Evolutionary conservation across 2,888 invertebrate genomes (phyloP).

Genomic region (Gastracanthus pulcherrimus): DNA sequence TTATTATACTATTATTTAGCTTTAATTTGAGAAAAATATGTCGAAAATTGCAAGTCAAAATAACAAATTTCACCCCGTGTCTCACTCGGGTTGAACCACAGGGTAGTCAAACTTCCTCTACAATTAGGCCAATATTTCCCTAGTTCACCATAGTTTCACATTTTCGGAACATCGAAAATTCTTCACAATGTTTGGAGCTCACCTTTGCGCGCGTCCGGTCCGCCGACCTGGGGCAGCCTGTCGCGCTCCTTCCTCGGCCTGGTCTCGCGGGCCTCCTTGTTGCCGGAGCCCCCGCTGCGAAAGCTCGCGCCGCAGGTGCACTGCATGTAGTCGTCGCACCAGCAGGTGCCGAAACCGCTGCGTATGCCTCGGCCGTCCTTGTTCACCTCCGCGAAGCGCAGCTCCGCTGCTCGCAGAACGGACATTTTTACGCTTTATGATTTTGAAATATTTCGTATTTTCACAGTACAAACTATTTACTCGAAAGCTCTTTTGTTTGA

Average conservation of each 20-base stretch:
- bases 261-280: conserved; percentile 57
- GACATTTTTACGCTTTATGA: no score
- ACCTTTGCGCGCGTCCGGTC: conserved; percentile 71
- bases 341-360: conserved; percentile 78
- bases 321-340: conserved; percentile 76
- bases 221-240: conserved; percentile 58
- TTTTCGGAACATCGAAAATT: neutral
- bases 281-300: conserved; percentile 52
- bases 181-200: neutral
- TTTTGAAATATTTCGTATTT: no score
- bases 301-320: conserved; percentile 77
- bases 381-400: conserved; percentile 75
- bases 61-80: no score
- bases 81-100: no score
- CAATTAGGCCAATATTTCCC: no score
- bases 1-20: no score
- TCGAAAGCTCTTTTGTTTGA: no score
- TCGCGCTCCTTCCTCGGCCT: conserved; percentile 62
- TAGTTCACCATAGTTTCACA: no score
- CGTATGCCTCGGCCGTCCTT: conserved; percentile 78
- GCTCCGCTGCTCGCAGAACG: conserved; percentile 69
- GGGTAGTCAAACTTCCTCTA: no score
- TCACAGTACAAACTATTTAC: no score
- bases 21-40: no score
- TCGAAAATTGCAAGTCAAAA: no score